These are phyloP conservation scores for Rosalia funebris DNA, from an alignment of 2,888 invertebrate species.

Conservation along the genomic window DNA sequence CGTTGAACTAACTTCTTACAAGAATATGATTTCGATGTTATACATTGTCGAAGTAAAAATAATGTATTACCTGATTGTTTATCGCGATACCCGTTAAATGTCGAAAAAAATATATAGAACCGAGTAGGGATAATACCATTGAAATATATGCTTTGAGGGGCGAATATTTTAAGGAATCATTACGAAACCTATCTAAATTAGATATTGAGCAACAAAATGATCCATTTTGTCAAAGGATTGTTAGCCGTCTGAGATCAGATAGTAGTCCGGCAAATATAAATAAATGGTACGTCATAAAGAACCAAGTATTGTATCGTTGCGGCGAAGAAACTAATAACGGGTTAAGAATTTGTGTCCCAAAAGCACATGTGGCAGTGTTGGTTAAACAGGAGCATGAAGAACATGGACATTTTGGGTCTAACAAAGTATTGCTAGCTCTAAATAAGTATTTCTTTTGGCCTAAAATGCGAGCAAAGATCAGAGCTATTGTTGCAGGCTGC, in stretches of 20 bases:
- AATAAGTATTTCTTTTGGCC: background rate
- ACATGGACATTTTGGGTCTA: constrained; percentile 9
- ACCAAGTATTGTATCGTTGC: background rate
- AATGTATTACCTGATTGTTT: constrained; percentile 21
- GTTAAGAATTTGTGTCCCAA: background rate
- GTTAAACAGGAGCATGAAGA: constrained; percentile 1
- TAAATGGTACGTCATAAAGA: background rate
- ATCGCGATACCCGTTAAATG: constrained; percentile 6
- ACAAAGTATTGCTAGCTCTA: constrained; percentile 1
- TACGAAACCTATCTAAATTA: too few relatives aligned
- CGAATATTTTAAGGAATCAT: background rate
- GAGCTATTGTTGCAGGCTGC: background rate
- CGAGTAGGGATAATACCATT: too few relatives aligned
- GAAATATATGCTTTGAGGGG: too few relatives aligned
- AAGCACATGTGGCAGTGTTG: background rate
- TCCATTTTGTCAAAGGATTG: background rate
- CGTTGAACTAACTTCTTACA: constrained; percentile 18
- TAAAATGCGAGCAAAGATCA: constrained; percentile 4
- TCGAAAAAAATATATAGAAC: too few relatives aligned
- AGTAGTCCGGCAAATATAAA: background rate
- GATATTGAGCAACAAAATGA: background rate
- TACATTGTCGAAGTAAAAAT: constrained; percentile 9
- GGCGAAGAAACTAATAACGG: background rate
- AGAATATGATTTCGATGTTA: constrained; percentile 14
- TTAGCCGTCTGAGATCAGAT: background rate